These are phyloP conservation scores for Limanda limanda DNA, from an alignment of 2,113 vertebrate genomes.

Conservation along the genomic window DNA sequence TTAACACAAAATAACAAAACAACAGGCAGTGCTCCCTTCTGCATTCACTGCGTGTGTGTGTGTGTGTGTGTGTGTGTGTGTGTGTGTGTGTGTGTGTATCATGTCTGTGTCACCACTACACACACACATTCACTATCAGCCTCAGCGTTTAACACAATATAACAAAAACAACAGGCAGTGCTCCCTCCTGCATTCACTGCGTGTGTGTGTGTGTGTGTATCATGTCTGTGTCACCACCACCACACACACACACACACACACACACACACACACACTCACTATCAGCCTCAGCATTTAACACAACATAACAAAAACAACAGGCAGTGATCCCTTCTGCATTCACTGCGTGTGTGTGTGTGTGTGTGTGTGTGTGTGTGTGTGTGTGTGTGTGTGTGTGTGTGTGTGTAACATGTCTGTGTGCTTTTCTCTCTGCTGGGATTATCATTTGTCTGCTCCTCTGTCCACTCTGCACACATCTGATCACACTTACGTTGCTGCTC, in stretches of 20 bases:
- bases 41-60: no score
- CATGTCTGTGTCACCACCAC: constrained; percentile 55
- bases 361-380: no score
- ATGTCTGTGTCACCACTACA: constrained; percentile 52
- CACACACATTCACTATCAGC: not conserved
- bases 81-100: no score
- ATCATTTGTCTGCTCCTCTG: not conserved
- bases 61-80: no score
- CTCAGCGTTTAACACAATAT: not conserved
- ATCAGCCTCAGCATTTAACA: not conserved
- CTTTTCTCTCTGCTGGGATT: constrained; percentile 18
- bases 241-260: no score
- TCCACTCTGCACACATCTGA: constrained; percentile 10
- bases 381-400: no score
- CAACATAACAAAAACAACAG: not conserved
- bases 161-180: not conserved
- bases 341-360: no score
- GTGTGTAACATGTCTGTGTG: not conserved
- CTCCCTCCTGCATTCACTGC: no score
- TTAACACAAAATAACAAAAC: not conserved
- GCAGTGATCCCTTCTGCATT: no score
- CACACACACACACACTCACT: not conserved
- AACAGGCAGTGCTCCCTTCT: not conserved
- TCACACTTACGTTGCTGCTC: constrained; percentile 29
- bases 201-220: no score